Evolutionary conservation across 2,888 invertebrate species (phyloP).

Genomic region (Tipula helvola): DNA sequence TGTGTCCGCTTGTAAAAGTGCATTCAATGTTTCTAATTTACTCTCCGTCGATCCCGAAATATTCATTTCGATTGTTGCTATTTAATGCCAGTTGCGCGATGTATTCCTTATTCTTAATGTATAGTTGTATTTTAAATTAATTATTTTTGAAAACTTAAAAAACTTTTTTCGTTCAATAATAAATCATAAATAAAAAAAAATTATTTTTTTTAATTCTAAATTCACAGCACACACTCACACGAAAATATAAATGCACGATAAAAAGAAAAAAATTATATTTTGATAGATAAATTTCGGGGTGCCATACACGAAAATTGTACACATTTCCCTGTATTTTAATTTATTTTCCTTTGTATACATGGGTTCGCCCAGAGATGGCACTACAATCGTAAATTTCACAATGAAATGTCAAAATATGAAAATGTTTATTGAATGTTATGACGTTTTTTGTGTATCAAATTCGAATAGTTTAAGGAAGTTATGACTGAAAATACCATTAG

Average conservation of each 20-base stretch:
- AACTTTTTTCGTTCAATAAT: background rate
- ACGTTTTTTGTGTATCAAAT: background rate
- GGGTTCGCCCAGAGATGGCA: background rate
- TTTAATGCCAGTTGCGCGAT: background rate
- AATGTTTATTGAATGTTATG: background rate
- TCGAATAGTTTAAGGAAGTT: background rate
- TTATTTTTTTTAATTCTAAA: background rate
- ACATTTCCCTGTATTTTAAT: background rate
- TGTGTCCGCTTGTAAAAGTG: slow-evolving; percentile 49
- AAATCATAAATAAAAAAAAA: background rate
- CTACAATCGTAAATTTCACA: background rate
- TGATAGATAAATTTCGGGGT: background rate
- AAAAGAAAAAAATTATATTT: background rate
- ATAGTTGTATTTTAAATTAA: background rate
- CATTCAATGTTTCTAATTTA: slow-evolving; percentile 72
- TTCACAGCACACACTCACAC: slow-evolving; percentile 8
- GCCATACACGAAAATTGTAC: background rate
- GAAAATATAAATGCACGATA: slow-evolving; percentile 7
- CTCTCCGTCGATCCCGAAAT: slow-evolving; percentile 66
- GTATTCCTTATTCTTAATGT: background rate
- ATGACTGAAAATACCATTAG: background rate
- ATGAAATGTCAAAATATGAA: background rate
- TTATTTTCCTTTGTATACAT: background rate
- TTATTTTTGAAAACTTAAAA: background rate
- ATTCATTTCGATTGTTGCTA: slow-evolving; percentile 18